Base-by-base conservation (phyloP, 2,113 vertebrate genomes). In the Ramphastos sulfuratus region DNA sequence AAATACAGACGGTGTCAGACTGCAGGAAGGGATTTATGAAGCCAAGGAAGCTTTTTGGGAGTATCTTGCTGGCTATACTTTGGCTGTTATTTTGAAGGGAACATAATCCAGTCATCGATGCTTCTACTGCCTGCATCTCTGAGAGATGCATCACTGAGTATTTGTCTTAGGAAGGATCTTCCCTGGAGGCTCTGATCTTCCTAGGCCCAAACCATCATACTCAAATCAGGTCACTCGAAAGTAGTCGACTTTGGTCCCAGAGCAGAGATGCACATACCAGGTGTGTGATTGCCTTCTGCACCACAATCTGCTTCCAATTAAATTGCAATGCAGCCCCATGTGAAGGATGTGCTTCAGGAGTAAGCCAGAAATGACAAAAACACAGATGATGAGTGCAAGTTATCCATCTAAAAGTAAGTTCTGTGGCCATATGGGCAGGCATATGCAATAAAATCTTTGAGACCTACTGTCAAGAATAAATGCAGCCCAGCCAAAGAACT, bases 1-100 rank as follows among this genome's bases (percentile, higher is more conserved):
- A 96, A 94, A 94, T 93, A 81, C 48, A 83, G 85, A 67, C 74
- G 72, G 85, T 91, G 74, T 94, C 65, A 72, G 58, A 83, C 72
- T 83, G 44, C 76, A 94, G 69, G 76, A 95, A 95, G 44, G 90
- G 69, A 92, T 94, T 96, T 94, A 93, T 83, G 80, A 95, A 94
- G 65, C 55, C 42, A 33, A 42, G 35, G 56, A 95, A 74, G 85
- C 37, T 67, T 94, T 94, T 56, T 7, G 15, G 42, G 48, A 90
- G 65, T 81, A 90, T 86, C 85, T 96, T 88, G n/a, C 79, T 85
- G 71, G n/a, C n/a, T 87, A 35, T 78, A 66, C 30, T 35, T 87
- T 87, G 75, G 70, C 52, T 44, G 6, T 63, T 91, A 20, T 54
- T 30, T 31, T 37, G 87, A 87, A 82, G 15, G 27, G 35, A 92